These are phyloP conservation scores for Dione vanillae DNA, from an alignment of 2,888 invertebrate species.

Conservation along the genomic window DNA sequence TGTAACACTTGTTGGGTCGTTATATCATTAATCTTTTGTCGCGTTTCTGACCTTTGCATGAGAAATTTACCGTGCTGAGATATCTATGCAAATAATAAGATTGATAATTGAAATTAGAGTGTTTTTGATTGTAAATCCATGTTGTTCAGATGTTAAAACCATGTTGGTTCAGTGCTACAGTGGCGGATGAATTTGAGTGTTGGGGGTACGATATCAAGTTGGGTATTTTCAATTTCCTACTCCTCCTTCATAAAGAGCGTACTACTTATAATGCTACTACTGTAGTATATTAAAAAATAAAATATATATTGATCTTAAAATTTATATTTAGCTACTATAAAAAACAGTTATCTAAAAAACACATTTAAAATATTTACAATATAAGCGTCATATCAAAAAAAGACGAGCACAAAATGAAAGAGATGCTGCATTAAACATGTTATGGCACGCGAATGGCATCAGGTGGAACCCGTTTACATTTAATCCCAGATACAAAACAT, in stretches of 20 bases:
- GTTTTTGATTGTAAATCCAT: no score
- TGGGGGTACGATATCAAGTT: no score
- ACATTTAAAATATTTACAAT: not conserved
- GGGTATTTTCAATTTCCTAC: no score
- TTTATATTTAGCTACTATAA: no score
- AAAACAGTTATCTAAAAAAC: no score
- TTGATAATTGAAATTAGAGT: slow-evolving; percentile 9
- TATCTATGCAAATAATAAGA: slow-evolving; percentile 24
- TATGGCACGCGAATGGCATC: slow-evolving; percentile 8
- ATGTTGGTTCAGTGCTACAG: no score
- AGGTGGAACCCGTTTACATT: slow-evolving; percentile 21
- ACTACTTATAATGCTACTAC: no score
- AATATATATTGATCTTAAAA: no score
- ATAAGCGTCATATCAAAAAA: not conserved
- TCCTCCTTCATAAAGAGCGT: no score
- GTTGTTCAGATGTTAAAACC: no score
- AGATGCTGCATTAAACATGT: not conserved
- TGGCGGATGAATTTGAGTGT: no score
- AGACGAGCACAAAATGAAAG: not conserved
- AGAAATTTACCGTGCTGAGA: slow-evolving; percentile 13
- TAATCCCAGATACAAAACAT: slow-evolving; percentile 8
- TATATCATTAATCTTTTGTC: slow-evolving; percentile 68
- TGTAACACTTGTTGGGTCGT: slow-evolving; percentile 68
- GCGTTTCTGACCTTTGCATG: slow-evolving; percentile 47
- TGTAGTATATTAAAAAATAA: no score